Base-by-base conservation (phyloP, 1,140 invertebrate genomes). In the Branchinecta lynchi region DNA sequence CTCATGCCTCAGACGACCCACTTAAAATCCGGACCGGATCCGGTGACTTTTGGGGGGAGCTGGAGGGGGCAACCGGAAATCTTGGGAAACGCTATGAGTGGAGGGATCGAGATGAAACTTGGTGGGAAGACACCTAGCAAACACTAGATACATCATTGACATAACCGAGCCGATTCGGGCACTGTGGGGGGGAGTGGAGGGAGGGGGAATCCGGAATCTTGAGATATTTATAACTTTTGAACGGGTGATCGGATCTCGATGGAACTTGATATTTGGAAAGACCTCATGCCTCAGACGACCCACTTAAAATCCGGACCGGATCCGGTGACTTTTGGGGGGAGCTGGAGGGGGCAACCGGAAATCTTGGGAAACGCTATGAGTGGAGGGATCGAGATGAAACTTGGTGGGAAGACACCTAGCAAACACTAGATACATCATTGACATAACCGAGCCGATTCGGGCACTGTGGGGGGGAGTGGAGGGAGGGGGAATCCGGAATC, bases 181-280 rank as follows among this genome's bases (percentile, higher is more conserved):
- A n/a, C n/a, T n/a, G n/a, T n/a, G n/a, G n/a, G n/a, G n/a, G n/a
- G n/a, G n/a, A n/a, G n/a, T n/a, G n/a, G n/a, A n/a, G n/a, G n/a
- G n/a, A n/a, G n/a, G n/a, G n/a, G n/a, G n/a, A n/a, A n/a, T n/a
- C n/a, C n/a, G n/a, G n/a, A n/a, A n/a, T n/a, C n/a, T n/a, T n/a
- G n/a, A n/a, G n/a, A n/a, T n/a, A n/a, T n/a, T n/a, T n/a, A n/a
- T n/a, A n/a, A n/a, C n/a, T n/a, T n/a, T n/a, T n/a, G n/a, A n/a
- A n/a, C n/a, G n/a, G n/a, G n/a, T n/a, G n/a, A n/a, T n/a, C n/a
- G n/a, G n/a, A n/a, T n/a, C n/a, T n/a, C n/a, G n/a, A n/a, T n/a
- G n/a, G n/a, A n/a, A n/a, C n/a, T 51, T 51, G 9, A 51, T 51
- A 51, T 51, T 51, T 51, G n/a, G 46, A 51, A 51, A n/a, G 46